Evolutionary conservation across 35 echinoderm and acorn worm genomes (phyloP).

Genomic region (Holothuria glaberrima): DNA sequence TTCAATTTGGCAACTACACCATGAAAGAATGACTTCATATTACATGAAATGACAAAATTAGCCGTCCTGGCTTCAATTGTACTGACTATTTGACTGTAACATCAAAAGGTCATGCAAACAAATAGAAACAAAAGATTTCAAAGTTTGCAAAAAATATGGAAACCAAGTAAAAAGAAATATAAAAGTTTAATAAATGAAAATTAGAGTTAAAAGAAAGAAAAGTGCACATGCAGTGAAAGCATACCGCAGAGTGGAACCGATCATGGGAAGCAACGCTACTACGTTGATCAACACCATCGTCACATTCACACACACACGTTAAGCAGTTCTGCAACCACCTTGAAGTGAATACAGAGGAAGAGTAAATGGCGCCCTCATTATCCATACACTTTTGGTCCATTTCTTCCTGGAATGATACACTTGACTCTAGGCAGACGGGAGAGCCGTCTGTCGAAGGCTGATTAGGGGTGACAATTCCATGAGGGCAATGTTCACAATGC

Average conservation of each 20-base stretch:
- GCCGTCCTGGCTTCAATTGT: no score
- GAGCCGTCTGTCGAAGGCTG: constrained; percentile 52
- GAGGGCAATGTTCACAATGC: constrained; percentile 37
- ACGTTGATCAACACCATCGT: not conserved
- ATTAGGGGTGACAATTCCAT: constrained; percentile 13
- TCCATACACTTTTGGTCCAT: constrained; percentile 88
- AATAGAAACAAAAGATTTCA: not conserved
- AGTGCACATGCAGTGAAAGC: constrained; percentile 54
- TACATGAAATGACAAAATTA: no score
- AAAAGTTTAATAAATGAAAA: not conserved
- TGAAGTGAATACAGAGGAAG: not conserved
- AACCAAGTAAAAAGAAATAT: not conserved
- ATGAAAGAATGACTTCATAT: no score
- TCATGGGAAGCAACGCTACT: constrained; percentile 22
- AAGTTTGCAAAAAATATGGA: not conserved
- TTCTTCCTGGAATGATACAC: constrained; percentile 94
- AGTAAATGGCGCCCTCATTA: not conserved
- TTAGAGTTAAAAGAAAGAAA: constrained; percentile 19
- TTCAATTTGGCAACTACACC: no score
- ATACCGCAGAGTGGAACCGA: constrained; percentile 55
- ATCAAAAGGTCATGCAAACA: not conserved
- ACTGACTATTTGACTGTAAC: no score
- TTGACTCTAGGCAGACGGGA: constrained; percentile 74
- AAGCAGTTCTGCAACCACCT: constrained; percentile 40
- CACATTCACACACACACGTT: constrained; percentile 52